phyloP scores from a whole-genome alignment of 1,140 invertebrate genomes.

The Caerostris darwini region DNA sequence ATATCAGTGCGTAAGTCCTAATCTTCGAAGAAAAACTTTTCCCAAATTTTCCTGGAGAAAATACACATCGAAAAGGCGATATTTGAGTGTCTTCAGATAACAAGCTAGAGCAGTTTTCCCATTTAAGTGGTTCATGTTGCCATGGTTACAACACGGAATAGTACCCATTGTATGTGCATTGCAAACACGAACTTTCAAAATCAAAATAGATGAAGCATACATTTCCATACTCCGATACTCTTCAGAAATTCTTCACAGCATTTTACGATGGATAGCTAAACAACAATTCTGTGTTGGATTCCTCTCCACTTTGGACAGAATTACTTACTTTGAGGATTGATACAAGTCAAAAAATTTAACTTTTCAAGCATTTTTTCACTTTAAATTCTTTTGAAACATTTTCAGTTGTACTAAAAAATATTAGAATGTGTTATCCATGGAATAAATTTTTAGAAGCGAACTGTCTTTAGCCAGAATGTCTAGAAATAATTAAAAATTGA shows the following conservation, averaged over 20 bases:
- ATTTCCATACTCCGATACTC: constrained; percentile 32
- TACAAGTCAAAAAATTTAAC: too few species aligned
- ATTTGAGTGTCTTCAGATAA: constrained; percentile 49
- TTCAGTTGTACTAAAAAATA: too few species aligned
- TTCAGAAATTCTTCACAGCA: background rate
- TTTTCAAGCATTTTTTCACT: too few species aligned
- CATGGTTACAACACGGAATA: constrained; percentile 62
- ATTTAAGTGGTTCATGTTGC: constrained; percentile 55
- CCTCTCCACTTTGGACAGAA: too few species aligned
- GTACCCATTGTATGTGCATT: constrained; percentile 53
- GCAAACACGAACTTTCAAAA: constrained; percentile 46
- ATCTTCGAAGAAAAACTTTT: constrained; percentile 24
- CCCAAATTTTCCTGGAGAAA: constrained; percentile 21
- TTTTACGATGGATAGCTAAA: background rate
- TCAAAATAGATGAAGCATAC: constrained; percentile 24
- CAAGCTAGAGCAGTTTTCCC: constrained; percentile 60
- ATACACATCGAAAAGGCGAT: constrained; percentile 2
- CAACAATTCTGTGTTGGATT: too few species aligned
- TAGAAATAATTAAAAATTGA: too few species aligned
- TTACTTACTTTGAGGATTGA: too few species aligned
- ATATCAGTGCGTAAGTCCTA: constrained; percentile 27
- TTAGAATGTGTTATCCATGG: too few species aligned
- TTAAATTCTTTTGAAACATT: too few species aligned
- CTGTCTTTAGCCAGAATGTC: too few species aligned
- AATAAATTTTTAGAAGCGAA: too few species aligned